Conservation (phyloP, 1,140 invertebrate species). For the Dendrolimus punctatus region DNA sequence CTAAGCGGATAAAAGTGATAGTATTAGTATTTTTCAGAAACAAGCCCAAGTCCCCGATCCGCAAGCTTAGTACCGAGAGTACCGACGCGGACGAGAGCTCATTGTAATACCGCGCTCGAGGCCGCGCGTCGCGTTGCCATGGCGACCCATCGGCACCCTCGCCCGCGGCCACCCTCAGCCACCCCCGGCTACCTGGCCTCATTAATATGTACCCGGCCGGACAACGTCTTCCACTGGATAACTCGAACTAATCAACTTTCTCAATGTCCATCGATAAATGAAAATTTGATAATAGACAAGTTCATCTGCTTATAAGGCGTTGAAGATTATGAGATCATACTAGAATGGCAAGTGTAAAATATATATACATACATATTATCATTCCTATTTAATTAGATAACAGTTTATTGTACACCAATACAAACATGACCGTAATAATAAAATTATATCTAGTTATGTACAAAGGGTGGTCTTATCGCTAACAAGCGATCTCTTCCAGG, state of each 20-base stretch:
- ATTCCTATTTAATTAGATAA: too few relatives aligned
- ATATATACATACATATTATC: too few relatives aligned
- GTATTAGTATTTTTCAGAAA: background rate
- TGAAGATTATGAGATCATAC: too few relatives aligned
- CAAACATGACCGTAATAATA: too few relatives aligned
- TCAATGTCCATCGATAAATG: constrained; percentile 32
- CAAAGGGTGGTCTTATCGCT: too few relatives aligned
- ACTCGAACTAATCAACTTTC: constrained; percentile 20
- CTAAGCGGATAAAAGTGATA: too few relatives aligned
- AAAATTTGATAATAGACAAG: constrained; percentile 48
- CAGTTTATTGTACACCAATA: too few relatives aligned
- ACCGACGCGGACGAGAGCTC: constrained; percentile 13
- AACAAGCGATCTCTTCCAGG: too few relatives aligned
- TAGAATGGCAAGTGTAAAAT: too few relatives aligned
- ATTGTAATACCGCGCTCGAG: constrained; percentile 16
- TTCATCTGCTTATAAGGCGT: background rate
- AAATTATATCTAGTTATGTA: too few relatives aligned
- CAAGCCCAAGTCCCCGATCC: constrained; percentile 27
- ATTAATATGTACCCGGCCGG: constrained; percentile 63
- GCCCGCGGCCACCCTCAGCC: constrained; percentile 23
- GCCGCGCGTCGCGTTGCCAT: constrained; percentile 37
- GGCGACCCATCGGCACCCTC: constrained; percentile 56
- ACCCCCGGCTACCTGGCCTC: constrained; percentile 43
- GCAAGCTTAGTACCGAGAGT: constrained; percentile 29
- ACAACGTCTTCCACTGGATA: constrained; percentile 42